phyloP scores from a whole-genome alignment of 2,113 vertebrate species.

The Ceyx margarethae region DNA sequence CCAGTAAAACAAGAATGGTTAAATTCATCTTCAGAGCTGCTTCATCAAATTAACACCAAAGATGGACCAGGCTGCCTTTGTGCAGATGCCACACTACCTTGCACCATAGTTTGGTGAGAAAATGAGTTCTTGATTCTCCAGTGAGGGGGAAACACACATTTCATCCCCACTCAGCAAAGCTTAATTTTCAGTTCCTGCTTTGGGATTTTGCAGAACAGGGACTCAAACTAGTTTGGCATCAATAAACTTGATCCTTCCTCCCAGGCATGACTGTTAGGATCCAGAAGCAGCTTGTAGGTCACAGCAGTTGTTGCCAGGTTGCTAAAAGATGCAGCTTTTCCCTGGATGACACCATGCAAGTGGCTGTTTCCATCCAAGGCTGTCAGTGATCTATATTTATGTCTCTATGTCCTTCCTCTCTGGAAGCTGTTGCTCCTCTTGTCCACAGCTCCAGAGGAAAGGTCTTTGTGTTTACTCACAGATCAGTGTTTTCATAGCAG shows the following conservation, averaged over 20 bases:
- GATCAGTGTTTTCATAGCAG: background rate
- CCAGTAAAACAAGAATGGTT: background rate
- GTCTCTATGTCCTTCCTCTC: background rate
- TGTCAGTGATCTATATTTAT: background rate
- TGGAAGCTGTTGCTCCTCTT: background rate
- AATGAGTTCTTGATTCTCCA: background rate
- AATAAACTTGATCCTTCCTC: background rate
- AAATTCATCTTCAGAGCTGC: background rate
- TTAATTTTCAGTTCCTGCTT: background rate
- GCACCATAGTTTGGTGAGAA: background rate
- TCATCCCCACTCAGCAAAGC: background rate
- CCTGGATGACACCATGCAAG: background rate
- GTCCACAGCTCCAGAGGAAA: background rate
- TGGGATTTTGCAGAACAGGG: background rate
- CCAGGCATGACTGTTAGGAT: accelerated
- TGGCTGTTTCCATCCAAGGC: background rate
- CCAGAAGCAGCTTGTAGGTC: background rate
- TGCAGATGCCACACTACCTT: background rate
- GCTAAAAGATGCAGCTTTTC: background rate
- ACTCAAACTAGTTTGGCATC: background rate
- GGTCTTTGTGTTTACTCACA: background rate
- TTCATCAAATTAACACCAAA: background rate
- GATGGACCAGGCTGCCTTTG: background rate
- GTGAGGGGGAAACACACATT: background rate
- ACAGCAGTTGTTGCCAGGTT: background rate